phyloP scores from a whole-genome alignment of 35 echinoderm and acorn worm genomes.

The Anneissia japonica region DNA sequence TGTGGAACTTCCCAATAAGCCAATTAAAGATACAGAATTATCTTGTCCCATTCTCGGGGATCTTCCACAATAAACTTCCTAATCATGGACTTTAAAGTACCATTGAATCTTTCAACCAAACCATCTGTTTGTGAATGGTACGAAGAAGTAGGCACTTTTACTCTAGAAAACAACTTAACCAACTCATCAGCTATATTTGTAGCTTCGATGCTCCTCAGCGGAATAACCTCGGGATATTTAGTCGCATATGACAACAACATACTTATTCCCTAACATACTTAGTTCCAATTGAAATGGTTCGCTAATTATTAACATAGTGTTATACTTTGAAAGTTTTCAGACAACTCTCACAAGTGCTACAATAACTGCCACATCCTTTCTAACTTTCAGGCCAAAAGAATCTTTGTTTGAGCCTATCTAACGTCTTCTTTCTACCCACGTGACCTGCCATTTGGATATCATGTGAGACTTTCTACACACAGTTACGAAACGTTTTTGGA shows the following conservation, averaged over 20 bases:
- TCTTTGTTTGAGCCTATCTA: too few relatives aligned
- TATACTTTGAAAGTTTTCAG: too few relatives aligned
- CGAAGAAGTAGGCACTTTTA: not conserved
- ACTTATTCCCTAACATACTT: slow-evolving; percentile 14
- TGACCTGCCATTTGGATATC: too few relatives aligned
- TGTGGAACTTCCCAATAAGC: slow-evolving; percentile 58
- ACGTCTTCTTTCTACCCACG: too few relatives aligned
- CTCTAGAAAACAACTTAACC: too few relatives aligned
- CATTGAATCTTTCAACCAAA: slow-evolving; percentile 43
- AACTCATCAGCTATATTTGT: not conserved
- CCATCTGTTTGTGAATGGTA: slow-evolving; percentile 47
- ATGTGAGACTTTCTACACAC: too few relatives aligned
- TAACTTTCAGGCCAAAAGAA: too few relatives aligned
- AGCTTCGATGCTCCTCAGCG: not conserved
- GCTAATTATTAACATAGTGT: too few relatives aligned
- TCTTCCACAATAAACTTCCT: slow-evolving; percentile 4
- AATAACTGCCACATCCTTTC: too few relatives aligned
- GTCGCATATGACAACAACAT: slow-evolving; percentile 15
- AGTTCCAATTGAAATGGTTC: not conserved
- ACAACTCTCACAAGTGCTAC: too few relatives aligned
- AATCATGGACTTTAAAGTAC: slow-evolving; percentile 47
- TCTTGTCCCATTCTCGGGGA: slow-evolving; percentile 38
- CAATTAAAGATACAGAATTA: slow-evolving; percentile 38
- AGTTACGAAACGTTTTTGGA: too few relatives aligned
- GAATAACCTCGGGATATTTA: not conserved